These are phyloP conservation scores for Acanthoscelides obtectus DNA, from an alignment of 2,888 invertebrate genomes.

Conservation along the genomic window DNA sequence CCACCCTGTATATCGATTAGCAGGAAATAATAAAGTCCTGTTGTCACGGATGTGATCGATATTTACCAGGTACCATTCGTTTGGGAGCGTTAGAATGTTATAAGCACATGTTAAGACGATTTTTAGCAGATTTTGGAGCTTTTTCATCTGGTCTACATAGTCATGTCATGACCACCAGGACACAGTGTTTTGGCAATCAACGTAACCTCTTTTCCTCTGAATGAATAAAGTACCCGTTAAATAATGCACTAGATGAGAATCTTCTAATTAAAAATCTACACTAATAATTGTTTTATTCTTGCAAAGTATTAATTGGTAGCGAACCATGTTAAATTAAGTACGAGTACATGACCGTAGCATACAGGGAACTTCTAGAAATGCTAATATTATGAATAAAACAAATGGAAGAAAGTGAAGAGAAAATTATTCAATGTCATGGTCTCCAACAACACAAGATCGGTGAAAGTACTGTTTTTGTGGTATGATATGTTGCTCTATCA, in stretches of 20 bases:
- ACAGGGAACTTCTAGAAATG: constrained; percentile 2
- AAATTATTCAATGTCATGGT: constrained; percentile 39
- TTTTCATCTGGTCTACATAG: too few species aligned
- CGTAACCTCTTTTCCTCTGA: background rate
- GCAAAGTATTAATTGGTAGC: background rate
- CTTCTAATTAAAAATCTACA: background rate
- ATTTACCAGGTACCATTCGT: too few species aligned
- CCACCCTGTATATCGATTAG: too few species aligned
- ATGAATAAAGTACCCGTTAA: background rate
- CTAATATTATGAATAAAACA: background rate
- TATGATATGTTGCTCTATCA: constrained; percentile 13
- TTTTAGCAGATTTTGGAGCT: too few species aligned
- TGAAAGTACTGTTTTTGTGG: constrained; percentile 20
- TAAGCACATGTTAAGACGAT: too few species aligned
- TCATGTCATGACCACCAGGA: too few species aligned
- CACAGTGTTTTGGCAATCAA: background rate
- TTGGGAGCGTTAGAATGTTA: too few species aligned
- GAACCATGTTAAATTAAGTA: background rate
- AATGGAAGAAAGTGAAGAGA: constrained; percentile 37
- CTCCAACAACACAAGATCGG: constrained; percentile 15
- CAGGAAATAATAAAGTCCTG: too few species aligned
- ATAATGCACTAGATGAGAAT: background rate
- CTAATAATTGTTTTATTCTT: background rate
- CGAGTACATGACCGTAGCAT: background rate
- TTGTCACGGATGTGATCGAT: too few species aligned